A percentile compares a stretch with the other conserved stretches of the same genome.
Conservation (phyloP, 2,113 vertebrate genomes). For the Ondatra zibethicus region DNA sequence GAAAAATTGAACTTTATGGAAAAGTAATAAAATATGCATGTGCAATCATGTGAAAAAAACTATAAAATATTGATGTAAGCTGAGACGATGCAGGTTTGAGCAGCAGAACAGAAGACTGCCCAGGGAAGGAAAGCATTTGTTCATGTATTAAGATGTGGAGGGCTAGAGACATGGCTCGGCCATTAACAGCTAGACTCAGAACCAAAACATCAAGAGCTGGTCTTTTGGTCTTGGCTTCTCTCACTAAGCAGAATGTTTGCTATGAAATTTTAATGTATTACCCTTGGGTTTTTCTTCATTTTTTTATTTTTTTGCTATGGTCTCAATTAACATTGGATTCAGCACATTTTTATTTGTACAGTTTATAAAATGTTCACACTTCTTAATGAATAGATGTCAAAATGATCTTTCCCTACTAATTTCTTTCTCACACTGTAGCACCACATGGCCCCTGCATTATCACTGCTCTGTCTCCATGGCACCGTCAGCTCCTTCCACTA, state of each 20-base stretch:
- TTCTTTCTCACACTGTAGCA: conserved; percentile 37
- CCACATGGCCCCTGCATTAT: neutral
- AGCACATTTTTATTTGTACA: conserved; percentile 8
- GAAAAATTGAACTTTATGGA: conserved; percentile 60
- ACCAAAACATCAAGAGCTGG: neutral
- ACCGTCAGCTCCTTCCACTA: conserved; percentile 21
- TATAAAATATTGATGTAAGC: conserved; percentile 61
- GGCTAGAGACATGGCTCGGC: neutral
- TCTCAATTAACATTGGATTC: conserved; percentile 8
- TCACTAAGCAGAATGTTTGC: conserved; percentile 2
- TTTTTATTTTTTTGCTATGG: neutral
- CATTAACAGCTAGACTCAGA: neutral
- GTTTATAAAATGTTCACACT: conserved; percentile 57
- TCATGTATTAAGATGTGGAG: neutral
- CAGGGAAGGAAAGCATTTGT: neutral
- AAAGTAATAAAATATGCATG: conserved; percentile 69
- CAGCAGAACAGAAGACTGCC: neutral
- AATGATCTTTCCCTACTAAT: conserved; percentile 21
- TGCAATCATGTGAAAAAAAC: conserved; percentile 29
- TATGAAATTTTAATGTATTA: conserved; percentile 20
- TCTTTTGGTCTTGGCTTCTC: conserved; percentile 6
- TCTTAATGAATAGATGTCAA: neutral
- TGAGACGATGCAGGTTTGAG: conserved; percentile 21
- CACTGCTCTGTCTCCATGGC: neutral
- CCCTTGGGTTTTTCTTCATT: no score